Base-by-base conservation (phyloP, 2,888 invertebrate species). In the Cylloceria caligata region DNA sequence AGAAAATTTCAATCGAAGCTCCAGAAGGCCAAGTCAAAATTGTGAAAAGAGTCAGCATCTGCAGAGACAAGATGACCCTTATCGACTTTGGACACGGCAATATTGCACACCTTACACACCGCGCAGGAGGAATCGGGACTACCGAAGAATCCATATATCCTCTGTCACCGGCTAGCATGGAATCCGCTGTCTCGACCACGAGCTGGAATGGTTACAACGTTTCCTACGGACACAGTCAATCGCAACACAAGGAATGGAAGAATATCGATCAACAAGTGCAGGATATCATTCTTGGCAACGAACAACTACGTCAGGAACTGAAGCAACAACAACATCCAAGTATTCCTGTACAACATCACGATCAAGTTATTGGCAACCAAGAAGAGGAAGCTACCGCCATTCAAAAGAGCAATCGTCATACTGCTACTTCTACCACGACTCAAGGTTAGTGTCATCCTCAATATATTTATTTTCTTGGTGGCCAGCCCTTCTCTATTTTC, bases 91-190 rank as follows among this genome's bases (percentile, higher is more conserved):
- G 75, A 34, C 67, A 75, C 19, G n/a, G 47, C 19, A 79, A 79
- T 34, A 42, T 69, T 16, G 67, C 60, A 9, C 75, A 80, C 45
- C 80, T 69, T 16, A 62, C 60, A 9, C 75, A 80, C 45, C 80
- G 77, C 49, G 64, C 65, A 1, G 79, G 73, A 39, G 76, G 69
- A 52, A 42, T 69, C 47, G 78, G 71, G 3, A 65, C 82, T 6
- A 36, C 67, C 9, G 84, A 81, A n/a, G 80, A 83, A 34, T 68
- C 80, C 6, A 39, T 81, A 27, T 84, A 84, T 84, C 85, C 86
- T 2, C 21, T 80, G 4, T 86, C 87, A 39, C 87, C 87, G 0
- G 80, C 78, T 4, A 87, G 87, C 71, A 74, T 84, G 24, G 84
- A 85, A 47, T 86, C 86, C 0, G 62, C 49, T 21, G 74, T 68